Percentiles rank a stretch among this genome's conserved stretches.
Conservation (phyloP, 2,797 vertebrate genomes). For the Fistularia tabacaria region DNA sequence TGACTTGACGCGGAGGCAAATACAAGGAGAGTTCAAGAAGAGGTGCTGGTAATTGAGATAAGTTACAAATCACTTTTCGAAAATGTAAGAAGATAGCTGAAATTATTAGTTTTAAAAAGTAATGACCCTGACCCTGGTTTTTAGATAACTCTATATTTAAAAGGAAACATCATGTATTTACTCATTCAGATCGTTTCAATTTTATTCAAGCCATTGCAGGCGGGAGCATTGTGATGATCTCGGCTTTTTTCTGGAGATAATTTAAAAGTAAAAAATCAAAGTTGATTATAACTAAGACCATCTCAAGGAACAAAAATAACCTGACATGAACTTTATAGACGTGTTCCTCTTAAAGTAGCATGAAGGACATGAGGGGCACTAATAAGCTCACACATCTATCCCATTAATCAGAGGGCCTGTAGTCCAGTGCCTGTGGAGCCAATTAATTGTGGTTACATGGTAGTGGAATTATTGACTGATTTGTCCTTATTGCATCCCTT, state of each 20-base stretch:
- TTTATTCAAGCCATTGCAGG: too few species aligned
- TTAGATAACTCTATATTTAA: too few species aligned
- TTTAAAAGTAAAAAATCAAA: slow-evolving; percentile 8
- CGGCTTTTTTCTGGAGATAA: neutral
- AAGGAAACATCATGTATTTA: too few species aligned
- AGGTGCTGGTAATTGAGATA: too few species aligned
- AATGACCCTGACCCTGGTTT: too few species aligned
- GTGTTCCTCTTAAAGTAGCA: slow-evolving; percentile 25
- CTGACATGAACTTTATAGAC: slow-evolving; percentile 19
- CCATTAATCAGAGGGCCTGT: slow-evolving; percentile 44
- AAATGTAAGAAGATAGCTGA: too few species aligned
- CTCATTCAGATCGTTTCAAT: too few species aligned
- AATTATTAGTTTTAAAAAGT: too few species aligned
- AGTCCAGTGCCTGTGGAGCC: slow-evolving; percentile 45
- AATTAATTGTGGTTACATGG: slow-evolving; percentile 45
- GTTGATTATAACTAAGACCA: neutral
- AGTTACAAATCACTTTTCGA: too few species aligned
- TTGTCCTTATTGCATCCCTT: slow-evolving; percentile 68
- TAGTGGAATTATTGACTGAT: slow-evolving; percentile 61
- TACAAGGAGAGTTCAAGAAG: too few species aligned
- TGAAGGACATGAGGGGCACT: slow-evolving; percentile 29
- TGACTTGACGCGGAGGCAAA: too few species aligned
- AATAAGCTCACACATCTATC: slow-evolving; percentile 28
- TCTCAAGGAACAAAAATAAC: neutral
- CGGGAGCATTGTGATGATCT: too few species aligned